These are phyloP conservation scores for Coronaproctus castanopsis DNA, from an alignment of 2,888 invertebrate species.

Conservation along the genomic window DNA sequence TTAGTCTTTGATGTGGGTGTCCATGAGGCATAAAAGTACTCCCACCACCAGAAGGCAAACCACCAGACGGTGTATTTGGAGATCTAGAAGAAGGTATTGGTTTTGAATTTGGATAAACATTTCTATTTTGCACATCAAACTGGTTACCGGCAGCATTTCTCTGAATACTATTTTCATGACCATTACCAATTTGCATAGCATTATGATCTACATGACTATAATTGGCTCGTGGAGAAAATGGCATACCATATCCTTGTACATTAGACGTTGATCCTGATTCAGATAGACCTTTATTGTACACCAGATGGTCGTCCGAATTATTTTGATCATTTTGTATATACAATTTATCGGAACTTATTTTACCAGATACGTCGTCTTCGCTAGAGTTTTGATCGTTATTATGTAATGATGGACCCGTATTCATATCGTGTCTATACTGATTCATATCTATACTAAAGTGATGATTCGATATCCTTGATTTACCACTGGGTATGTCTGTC, in stretches of 20 bases:
- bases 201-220: constrained; percentile 21
- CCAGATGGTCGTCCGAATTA: not conserved
- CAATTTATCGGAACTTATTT: constrained; percentile 6
- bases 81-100: constrained; percentile 21
- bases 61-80: constrained; percentile 16
- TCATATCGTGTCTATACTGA: constrained; percentile 35
- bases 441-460: constrained; percentile 41
- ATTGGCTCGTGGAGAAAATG: constrained; percentile 22
- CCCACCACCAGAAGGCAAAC: not conserved
- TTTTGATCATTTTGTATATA: constrained; percentile 8
- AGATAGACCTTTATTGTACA: constrained; percentile 11
- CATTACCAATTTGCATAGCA: constrained; percentile 21
- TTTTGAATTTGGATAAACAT: constrained; percentile 22
- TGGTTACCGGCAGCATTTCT: constrained; percentile 4
- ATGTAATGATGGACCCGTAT: constrained; percentile 12
- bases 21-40: constrained; percentile 25
- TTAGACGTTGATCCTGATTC: constrained; percentile 5
- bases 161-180: constrained; percentile 13
- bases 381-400: constrained; percentile 12
- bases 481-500: constrained; percentile 26
- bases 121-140: constrained; percentile 17
- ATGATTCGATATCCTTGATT: constrained; percentile 38
- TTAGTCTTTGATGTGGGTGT: constrained; percentile 33
- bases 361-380: constrained; percentile 8
- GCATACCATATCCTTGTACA: constrained; percentile 20